phyloP scores from a whole-genome alignment of 2,888 invertebrate genomes.

The Leptarthrus brevirostris region DNA sequence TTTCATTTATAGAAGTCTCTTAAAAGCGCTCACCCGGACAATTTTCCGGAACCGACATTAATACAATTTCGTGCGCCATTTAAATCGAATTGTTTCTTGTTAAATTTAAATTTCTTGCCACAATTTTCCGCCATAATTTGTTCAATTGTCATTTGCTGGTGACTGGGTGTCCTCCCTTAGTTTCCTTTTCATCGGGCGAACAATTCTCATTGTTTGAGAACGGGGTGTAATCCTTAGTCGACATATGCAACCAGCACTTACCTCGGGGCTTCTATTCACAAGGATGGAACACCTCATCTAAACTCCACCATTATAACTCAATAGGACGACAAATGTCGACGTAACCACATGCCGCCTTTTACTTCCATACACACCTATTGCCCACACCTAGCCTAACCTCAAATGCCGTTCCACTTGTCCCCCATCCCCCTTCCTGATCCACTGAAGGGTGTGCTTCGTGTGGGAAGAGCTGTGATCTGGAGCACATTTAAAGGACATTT shows the following conservation, averaged over 20 bases:
- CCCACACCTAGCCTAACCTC: not conserved
- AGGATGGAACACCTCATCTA: slow-evolving; percentile 51
- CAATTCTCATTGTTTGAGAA: slow-evolving; percentile 25
- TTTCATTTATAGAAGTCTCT: too few species aligned
- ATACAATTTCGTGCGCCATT: slow-evolving; percentile 55
- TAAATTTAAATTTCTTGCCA: slow-evolving; percentile 54
- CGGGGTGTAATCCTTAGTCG: slow-evolving; percentile 13
- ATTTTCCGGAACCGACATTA: slow-evolving; percentile 50
- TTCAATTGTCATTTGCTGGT: slow-evolving; percentile 49
- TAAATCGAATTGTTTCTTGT: slow-evolving; percentile 55
- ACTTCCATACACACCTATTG: slow-evolving; percentile 18
- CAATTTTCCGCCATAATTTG: slow-evolving; percentile 54
- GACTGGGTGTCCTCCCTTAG: not conserved
- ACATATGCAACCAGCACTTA: slow-evolving; percentile 44
- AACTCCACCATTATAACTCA: slow-evolving; percentile 52
- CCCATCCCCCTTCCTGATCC: not conserved
- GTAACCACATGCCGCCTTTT: slow-evolving; percentile 48
- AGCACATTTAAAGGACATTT: slow-evolving; percentile 57
- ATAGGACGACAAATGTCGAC: slow-evolving; percentile 52
- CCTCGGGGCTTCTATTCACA: slow-evolving; percentile 29
- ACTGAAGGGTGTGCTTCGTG: slow-evolving; percentile 32
- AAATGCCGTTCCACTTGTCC: not conserved
- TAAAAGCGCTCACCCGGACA: too few species aligned
- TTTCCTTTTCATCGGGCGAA: not conserved
- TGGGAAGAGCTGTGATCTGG: slow-evolving; percentile 49